phyloP scores from a whole-genome alignment of 2,888 invertebrate species.

The Heliconius aoede region DNA sequence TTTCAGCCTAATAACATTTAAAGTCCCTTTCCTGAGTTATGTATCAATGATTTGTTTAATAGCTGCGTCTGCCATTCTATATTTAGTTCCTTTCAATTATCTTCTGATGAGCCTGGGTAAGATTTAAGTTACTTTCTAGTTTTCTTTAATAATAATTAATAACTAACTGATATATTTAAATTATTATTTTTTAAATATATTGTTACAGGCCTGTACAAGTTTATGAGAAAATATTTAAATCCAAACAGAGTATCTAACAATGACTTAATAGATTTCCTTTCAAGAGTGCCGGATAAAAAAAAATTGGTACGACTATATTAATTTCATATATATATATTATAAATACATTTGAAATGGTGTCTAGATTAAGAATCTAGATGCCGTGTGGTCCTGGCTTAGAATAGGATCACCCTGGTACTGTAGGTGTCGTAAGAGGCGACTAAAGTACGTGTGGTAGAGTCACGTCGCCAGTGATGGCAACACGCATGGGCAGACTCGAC shows the following conservation, averaged over 20 bases:
- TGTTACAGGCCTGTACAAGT: conserved; percentile 72
- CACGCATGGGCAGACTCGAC: no score
- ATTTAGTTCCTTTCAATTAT: conserved; percentile 68
- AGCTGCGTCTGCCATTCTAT: conserved; percentile 58
- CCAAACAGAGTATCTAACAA: conserved; percentile 70
- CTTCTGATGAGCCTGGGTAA: conserved; percentile 72
- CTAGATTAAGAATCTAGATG: neutral
- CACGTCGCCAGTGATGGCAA: no score
- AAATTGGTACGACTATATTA: conserved; percentile 59
- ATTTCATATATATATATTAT: conserved; percentile 3
- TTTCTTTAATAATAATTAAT: neutral
- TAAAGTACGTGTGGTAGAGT: no score
- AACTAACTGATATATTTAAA: neutral
- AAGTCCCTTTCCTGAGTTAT: conserved; percentile 72
- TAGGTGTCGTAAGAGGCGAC: no score
- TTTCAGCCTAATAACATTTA: conserved; percentile 73
- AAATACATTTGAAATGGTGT: neutral
- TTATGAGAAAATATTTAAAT: conserved; percentile 67
- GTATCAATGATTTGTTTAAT: conserved; percentile 64
- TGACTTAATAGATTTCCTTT: conserved; percentile 73
- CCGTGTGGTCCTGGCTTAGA: no score
- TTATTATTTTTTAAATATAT: conserved; percentile 9
- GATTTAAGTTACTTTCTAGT: conserved; percentile 47
- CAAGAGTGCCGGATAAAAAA: conserved; percentile 72
- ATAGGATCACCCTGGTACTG: no score